A percentile compares a stretch with the other conserved stretches of the same genome.
Conservation (phyloP, 2,113 vertebrate genomes). For the Scomber colias region DNA sequence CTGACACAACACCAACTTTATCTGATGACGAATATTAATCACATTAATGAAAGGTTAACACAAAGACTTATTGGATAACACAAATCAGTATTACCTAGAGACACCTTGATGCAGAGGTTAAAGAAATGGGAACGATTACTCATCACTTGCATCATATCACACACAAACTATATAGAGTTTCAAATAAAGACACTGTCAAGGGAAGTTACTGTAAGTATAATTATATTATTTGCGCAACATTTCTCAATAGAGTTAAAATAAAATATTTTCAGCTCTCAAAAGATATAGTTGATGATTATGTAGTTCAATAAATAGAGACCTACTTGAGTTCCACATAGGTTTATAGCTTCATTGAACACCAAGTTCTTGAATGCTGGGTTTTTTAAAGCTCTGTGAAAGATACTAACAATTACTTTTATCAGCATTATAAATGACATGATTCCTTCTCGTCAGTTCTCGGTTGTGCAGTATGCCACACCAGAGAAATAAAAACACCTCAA, state of each 20-base stretch:
- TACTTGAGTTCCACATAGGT: neutral
- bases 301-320: neutral
- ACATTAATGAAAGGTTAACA: constrained; percentile 54
- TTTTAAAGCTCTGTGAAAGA: neutral
- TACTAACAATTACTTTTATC: neutral
- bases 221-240: too few relatives aligned
- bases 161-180: neutral
- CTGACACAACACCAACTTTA: constrained; percentile 44
- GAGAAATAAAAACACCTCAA: constrained; percentile 41
- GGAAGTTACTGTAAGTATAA: too few relatives aligned
- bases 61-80: constrained; percentile 48
- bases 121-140: neutral
- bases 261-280: neutral
- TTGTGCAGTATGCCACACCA: constrained; percentile 10
- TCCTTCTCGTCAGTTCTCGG: constrained; percentile 13
- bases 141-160: neutral
- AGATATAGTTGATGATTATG: neutral
- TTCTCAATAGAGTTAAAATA: too few relatives aligned
- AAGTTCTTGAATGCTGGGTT: neutral
- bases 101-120: constrained; percentile 39
- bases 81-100: constrained; percentile 34
- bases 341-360: neutral
- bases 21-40: constrained; percentile 59
- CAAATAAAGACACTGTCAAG: neutral
- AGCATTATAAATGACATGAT: neutral